Evolutionary conservation across 2,888 invertebrate genomes (phyloP).

Genomic region (Epiblema foenella): DNA sequence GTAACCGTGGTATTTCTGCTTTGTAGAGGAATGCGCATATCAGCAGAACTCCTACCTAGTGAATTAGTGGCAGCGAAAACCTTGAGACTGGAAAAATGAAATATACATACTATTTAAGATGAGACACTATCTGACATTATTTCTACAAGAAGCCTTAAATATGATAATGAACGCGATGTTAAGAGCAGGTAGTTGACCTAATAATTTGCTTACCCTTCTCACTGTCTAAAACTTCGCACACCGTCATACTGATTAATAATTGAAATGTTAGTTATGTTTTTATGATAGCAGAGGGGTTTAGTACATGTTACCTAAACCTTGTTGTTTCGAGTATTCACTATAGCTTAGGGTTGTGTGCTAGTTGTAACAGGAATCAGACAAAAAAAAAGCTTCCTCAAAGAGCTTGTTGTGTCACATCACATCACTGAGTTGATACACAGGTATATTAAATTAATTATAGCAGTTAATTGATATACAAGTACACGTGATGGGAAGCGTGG

Average conservation of each 20-base stretch:
- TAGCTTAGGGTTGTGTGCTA: not conserved
- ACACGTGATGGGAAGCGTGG: conserved; percentile 27
- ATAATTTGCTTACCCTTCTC: conserved; percentile 15
- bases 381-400: not conserved
- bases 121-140: not conserved
- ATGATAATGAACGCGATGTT: conserved; percentile 6
- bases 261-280: conserved; percentile 57
- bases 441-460: conserved; percentile 8
- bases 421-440: not conserved
- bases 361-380: not conserved
- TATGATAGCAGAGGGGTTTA: conserved; percentile 55
- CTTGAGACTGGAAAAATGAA: not conserved
- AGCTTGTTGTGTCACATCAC: not conserved
- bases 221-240: conserved; percentile 24
- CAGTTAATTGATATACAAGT: conserved; percentile 17
- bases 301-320: too few species aligned
- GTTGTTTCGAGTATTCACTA: not conserved
- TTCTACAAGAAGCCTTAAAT: not conserved
- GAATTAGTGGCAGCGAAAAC: not conserved
- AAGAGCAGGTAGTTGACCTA: conserved; percentile 16
- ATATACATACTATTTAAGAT: conserved; percentile 10
- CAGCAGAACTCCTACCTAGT: not conserved
- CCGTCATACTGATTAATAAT: conserved; percentile 11
- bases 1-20: too few species aligned
- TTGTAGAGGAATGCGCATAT: not conserved